Conservation (phyloP, 2,797 vertebrate genomes). For the Typhlichthys eigenmanni region DNA sequence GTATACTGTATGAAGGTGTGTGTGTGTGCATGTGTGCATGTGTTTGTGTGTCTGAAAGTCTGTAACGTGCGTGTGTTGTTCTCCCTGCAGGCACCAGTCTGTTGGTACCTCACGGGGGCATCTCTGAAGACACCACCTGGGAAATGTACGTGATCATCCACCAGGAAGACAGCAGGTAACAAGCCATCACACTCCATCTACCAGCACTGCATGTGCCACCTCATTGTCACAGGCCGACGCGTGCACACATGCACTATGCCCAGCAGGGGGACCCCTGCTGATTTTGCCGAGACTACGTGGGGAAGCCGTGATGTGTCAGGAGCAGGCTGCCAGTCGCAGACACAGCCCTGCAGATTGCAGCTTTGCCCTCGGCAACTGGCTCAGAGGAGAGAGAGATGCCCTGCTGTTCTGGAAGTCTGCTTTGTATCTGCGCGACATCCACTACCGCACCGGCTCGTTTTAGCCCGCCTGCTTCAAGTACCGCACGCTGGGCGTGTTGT, state of each 20-base stretch:
- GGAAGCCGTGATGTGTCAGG: constrained; percentile 54
- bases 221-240: constrained; percentile 7
- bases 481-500: constrained; percentile 24
- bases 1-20: constrained; percentile 17
- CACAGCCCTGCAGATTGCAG: constrained; percentile 43
- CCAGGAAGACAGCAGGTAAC: constrained; percentile 91
- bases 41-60: constrained; percentile 49
- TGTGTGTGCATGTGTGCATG: constrained; percentile 41
- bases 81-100: constrained; percentile 86
- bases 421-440: constrained; percentile 39
- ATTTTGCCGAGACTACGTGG: constrained; percentile 44
- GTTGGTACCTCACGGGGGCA: constrained; percentile 89
- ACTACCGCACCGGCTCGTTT: constrained; percentile 40
- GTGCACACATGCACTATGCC: constrained; percentile 10
- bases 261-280: constrained; percentile 38
- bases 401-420: constrained; percentile 23
- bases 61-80: constrained; percentile 4
- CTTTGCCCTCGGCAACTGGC: constrained; percentile 53
- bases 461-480: constrained; percentile 31
- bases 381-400: constrained; percentile 33
- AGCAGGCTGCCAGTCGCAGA: constrained; percentile 43
- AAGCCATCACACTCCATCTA: constrained; percentile 20
- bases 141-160: constrained; percentile 92
- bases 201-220: background rate
- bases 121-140: constrained; percentile 90